Conservation (phyloP, 2,797 vertebrate species). For the Galaxias olidus region DNA sequence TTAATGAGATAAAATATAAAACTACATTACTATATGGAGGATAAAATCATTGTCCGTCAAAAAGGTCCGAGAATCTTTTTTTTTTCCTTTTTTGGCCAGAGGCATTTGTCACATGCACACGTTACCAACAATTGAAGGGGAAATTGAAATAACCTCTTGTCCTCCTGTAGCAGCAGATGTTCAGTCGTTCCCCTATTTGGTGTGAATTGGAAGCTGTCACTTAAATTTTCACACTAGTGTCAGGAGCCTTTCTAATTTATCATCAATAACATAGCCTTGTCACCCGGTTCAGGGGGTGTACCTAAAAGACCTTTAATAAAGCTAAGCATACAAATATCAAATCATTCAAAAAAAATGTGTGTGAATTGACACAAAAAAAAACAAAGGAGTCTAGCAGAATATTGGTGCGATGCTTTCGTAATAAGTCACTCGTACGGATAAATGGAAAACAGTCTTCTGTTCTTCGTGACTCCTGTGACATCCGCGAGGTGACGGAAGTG, state of each 20-base stretch:
- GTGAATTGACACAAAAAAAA: too few relatives aligned
- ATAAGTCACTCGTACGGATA: too few relatives aligned
- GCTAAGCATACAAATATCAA: too few relatives aligned
- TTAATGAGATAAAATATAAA: too few relatives aligned
- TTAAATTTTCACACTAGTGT: conserved; percentile 18
- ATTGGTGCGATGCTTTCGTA: too few relatives aligned
- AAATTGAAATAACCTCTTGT: conserved; percentile 43
- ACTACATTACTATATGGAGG: too few relatives aligned
- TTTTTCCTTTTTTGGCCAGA: neutral
- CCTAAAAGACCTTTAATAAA: too few relatives aligned
- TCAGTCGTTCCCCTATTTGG: conserved; percentile 27
- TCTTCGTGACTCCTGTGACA: conserved; percentile 40
- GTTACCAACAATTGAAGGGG: conserved; percentile 43
- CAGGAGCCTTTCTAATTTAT: neutral
- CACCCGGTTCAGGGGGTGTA: neutral
- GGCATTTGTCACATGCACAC: conserved; percentile 37
- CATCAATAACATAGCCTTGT: neutral
- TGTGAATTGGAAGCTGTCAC: conserved; percentile 35
- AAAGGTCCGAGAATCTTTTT: too few relatives aligned
- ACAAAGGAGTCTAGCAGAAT: too few relatives aligned
- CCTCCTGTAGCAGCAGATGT: conserved; percentile 38
- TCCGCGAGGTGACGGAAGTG: conserved; percentile 47
- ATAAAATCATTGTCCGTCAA: too few relatives aligned
- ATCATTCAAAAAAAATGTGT: too few relatives aligned
- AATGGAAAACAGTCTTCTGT: neutral